A percentile compares a stretch with the other conserved stretches of the same genome.
Evolutionary conservation across 2,797 vertebrate genomes (phyloP).

Genomic region (Pristis pectinata): DNA sequence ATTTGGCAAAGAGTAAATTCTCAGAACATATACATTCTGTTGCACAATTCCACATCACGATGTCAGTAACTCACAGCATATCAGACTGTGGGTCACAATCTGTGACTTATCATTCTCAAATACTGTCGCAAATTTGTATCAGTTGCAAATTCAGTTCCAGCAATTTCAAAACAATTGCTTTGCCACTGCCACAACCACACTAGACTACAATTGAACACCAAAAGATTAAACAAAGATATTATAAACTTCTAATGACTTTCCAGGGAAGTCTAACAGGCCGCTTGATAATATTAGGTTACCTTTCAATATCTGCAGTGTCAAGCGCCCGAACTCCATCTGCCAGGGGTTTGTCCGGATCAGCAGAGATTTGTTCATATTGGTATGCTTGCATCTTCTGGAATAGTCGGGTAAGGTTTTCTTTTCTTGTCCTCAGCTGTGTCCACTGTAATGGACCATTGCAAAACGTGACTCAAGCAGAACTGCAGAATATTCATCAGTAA

Average conservation of each 20-base stretch:
- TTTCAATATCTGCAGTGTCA: slow-evolving; percentile 92
- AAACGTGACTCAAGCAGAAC: neutral
- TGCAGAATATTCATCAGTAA: neutral
- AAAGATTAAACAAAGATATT: neutral
- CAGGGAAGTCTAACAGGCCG: neutral
- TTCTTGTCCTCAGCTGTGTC: slow-evolving; percentile 91
- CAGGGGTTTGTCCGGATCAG: slow-evolving; percentile 94
- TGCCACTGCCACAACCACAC: neutral
- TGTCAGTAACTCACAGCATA: neutral
- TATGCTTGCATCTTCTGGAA: slow-evolving; percentile 98
- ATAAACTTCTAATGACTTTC: neutral
- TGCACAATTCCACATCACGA: too few relatives aligned
- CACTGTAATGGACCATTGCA: slow-evolving; percentile 59
- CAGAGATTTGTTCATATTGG: slow-evolving; percentile 96
- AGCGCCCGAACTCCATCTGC: slow-evolving; percentile 90
- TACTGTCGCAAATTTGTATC: neutral
- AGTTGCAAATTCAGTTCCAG: neutral
- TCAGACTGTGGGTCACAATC: neutral
- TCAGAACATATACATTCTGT: too few relatives aligned
- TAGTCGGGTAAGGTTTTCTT: slow-evolving; percentile 90
- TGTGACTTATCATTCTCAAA: neutral
- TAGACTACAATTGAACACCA: neutral
- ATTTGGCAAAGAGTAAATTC: too few relatives aligned
- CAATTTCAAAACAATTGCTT: neutral
- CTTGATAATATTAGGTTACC: slow-evolving; percentile 56